Conservation (phyloP, 2,888 invertebrate genomes). For the Yponomeuta malinellus region DNA sequence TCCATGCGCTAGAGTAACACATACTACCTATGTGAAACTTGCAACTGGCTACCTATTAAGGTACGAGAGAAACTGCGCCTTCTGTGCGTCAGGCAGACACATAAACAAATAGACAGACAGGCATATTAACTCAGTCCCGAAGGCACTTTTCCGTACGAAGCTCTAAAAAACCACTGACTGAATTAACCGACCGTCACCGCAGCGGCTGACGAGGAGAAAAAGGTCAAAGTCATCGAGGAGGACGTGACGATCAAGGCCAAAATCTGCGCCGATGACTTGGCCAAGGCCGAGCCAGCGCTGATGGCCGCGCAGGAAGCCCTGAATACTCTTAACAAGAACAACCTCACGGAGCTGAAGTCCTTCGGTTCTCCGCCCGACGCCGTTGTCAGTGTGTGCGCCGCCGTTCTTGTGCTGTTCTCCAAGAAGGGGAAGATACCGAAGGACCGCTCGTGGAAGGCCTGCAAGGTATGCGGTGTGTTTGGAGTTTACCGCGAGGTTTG, state of each 20-base stretch:
- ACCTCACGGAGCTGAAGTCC: slow-evolving; percentile 94
- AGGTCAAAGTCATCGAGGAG: slow-evolving; percentile 92
- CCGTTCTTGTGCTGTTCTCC: slow-evolving; percentile 90
- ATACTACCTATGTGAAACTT: no score
- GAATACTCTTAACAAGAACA: slow-evolving; percentile 94
- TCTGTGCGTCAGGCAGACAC: no score
- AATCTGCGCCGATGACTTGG: slow-evolving; percentile 91
- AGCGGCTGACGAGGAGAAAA: slow-evolving; percentile 90
- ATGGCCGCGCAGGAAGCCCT: slow-evolving; percentile 92
- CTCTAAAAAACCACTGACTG: no score
- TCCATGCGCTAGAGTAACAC: no score
- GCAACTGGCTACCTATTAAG: no score
- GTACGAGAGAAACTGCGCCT: no score
- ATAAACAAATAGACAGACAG: no score
- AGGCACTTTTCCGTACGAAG: no score
- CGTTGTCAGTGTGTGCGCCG: slow-evolving; percentile 90
- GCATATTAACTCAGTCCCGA: no score
- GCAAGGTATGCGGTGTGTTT: slow-evolving; percentile 75
- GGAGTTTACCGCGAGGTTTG: not conserved
- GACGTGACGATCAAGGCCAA: slow-evolving; percentile 89
- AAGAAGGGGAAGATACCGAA: slow-evolving; percentile 90
- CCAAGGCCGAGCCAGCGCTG: slow-evolving; percentile 93
- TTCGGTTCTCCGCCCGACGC: slow-evolving; percentile 94
- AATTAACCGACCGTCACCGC: slow-evolving; percentile 16
- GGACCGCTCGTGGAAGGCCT: slow-evolving; percentile 94